A percentile compares a stretch with the other conserved stretches of the same genome.
phyloP scores from a whole-genome alignment of 2,113 vertebrate species.

The Plotosus lineatus region DNA sequence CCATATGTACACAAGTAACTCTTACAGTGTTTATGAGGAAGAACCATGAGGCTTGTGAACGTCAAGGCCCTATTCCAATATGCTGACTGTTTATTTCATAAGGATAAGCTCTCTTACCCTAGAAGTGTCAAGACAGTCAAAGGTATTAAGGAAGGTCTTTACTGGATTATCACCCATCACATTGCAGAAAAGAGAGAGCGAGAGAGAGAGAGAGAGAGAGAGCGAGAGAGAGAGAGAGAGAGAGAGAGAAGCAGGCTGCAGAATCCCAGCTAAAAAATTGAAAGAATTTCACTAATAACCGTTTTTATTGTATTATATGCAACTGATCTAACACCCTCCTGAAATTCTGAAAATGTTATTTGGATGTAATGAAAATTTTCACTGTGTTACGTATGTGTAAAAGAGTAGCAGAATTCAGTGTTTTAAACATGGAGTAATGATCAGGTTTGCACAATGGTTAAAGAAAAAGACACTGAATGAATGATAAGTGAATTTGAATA shows the following conservation, averaged over 20 bases:
- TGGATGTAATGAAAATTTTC: neutral
- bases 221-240: neutral
- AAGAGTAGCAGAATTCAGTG: slow-evolving; percentile 2
- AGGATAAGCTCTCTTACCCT: slow-evolving; percentile 64
- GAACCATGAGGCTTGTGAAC: neutral
- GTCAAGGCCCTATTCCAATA: slow-evolving; percentile 41
- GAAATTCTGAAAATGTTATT: slow-evolving; percentile 1
- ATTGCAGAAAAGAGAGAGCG: slow-evolving; percentile 51
- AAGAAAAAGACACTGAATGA: slow-evolving; percentile 3
- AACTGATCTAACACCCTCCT: neutral
- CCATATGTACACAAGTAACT: neutral
- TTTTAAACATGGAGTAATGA: slow-evolving; percentile 14
- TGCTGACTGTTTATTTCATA: slow-evolving; percentile 62
- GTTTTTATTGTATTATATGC: neutral
- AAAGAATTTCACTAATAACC: neutral
- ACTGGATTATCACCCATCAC: slow-evolving; percentile 50
- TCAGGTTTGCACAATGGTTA: neutral
- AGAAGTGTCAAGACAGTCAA: slow-evolving; percentile 61
- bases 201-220: neutral
- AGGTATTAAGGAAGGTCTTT: slow-evolving; percentile 46
- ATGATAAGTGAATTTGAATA: slow-evolving; percentile 30
- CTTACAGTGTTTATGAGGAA: neutral
- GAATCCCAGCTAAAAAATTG: neutral
- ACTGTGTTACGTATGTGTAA: neutral
- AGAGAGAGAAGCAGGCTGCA: neutral